These are phyloP conservation scores for Morus bassanus DNA, from an alignment of 2,797 vertebrate genomes.

Conservation along the genomic window DNA sequence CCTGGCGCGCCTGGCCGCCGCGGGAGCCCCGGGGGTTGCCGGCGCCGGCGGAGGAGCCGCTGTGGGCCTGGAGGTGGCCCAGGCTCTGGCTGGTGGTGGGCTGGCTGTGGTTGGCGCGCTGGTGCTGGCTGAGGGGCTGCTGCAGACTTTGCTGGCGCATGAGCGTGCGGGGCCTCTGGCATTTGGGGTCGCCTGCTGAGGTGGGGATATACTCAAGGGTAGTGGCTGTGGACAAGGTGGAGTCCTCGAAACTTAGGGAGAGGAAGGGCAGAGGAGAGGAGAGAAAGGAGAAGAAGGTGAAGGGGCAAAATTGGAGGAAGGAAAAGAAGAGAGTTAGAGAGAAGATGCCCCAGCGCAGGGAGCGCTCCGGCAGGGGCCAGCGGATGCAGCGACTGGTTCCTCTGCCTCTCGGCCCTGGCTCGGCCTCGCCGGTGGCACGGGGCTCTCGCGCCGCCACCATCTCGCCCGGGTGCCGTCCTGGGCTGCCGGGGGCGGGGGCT, in stretches of 20 bases:
- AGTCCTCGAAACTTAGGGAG: constrained; percentile 88
- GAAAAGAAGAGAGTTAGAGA: constrained; percentile 80
- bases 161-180: constrained; percentile 90
- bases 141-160: constrained; percentile 97
- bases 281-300: constrained; percentile 82
- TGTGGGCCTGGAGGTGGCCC: constrained; percentile 90
- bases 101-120: constrained; percentile 91
- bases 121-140: constrained; percentile 95
- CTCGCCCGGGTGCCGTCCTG: not conserved
- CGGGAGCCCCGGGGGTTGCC: constrained; percentile 75
- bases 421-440: not conserved
- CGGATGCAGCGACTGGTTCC: constrained; percentile 28
- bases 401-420: not conserved
- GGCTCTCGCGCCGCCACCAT: not conserved
- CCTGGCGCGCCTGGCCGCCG: constrained; percentile 78
- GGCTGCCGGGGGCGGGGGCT: not conserved
- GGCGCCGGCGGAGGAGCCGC: constrained; percentile 69
- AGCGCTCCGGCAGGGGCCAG: constrained; percentile 51
- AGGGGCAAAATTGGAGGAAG: constrained; percentile 81
- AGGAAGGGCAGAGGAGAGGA: constrained; percentile 84
- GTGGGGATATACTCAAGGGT: constrained; percentile 98
- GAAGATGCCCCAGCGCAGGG: constrained; percentile 71
- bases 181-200: constrained; percentile 84
- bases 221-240: constrained; percentile 92
- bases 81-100: constrained; percentile 97